Percentiles rank a stretch among this genome's conserved stretches.
Conservation (phyloP, 2,888 invertebrate genomes). For the Nephrotoma appendiculata region DNA sequence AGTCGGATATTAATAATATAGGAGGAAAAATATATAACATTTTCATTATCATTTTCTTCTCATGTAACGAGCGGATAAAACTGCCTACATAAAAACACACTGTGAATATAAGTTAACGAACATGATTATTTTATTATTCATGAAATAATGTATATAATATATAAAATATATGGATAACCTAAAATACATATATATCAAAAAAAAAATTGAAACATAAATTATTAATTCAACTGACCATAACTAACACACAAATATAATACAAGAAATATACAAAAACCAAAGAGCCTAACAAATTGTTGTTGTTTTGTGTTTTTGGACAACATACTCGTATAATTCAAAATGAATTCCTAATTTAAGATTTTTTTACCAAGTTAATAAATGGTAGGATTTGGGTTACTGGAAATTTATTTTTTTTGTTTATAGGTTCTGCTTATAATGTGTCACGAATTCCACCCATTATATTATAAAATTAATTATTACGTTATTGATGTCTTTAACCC, state of each 20-base stretch:
- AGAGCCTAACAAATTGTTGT: background rate
- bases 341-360: background rate
- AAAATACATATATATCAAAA: background rate
- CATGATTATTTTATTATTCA: background rate
- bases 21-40: background rate
- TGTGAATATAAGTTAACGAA: background rate
- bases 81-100: background rate
- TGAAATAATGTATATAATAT: background rate
- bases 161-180: background rate
- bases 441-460: background rate
- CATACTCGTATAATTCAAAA: background rate
- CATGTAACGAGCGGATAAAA: background rate
- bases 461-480: background rate
- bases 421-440: background rate
- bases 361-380: background rate
- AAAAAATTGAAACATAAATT: background rate
- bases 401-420: background rate
- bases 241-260: background rate
- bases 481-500: background rate
- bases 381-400: background rate
- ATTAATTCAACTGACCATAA: background rate
- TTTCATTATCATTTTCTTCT: background rate
- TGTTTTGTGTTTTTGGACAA: background rate
- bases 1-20: background rate
- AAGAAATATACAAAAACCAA: background rate